Conservation (phyloP, 2,797 vertebrate genomes). For the Masticophis lateralis region DNA sequence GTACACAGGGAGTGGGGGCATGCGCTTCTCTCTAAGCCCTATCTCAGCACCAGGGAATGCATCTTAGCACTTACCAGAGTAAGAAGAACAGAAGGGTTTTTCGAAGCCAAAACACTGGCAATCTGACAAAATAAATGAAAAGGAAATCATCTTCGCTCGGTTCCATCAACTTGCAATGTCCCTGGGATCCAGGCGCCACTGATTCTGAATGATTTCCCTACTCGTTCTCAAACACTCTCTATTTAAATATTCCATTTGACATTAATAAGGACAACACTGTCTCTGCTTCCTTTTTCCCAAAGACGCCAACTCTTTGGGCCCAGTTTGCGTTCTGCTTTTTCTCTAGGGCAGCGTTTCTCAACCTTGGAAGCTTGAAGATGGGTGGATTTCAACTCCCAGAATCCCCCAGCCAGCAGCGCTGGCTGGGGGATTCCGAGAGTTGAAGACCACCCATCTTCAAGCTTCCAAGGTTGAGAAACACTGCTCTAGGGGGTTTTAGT, state of each 20-base stretch:
- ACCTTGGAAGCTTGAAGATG: no score
- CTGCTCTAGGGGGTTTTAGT: not conserved
- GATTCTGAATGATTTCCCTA: not conserved
- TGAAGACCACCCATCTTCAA: no score
- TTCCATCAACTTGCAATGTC: not conserved
- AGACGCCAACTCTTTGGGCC: not conserved
- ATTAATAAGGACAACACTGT: not conserved
- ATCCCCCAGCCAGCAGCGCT: no score
- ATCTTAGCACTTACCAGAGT: conserved; percentile 81
- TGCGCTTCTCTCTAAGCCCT: no score
- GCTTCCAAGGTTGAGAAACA: no score
- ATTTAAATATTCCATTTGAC: not conserved
- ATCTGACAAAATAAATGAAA: conserved; percentile 75
- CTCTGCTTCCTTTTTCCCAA: not conserved
- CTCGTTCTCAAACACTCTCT: not conserved
- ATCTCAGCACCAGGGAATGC: not conserved
- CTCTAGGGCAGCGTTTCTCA: not conserved
- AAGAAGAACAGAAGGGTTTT: conserved; percentile 81
- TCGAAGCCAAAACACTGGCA: conserved; percentile 72
- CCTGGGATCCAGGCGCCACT: not conserved
- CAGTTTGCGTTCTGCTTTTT: not conserved
- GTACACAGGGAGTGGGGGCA: no score
- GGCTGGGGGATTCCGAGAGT: no score
- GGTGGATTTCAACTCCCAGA: no score
- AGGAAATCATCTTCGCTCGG: conserved; percentile 6